Evolutionary conservation across 2,797 vertebrate genomes (phyloP).

Genomic region (Manis pentadactyla): DNA sequence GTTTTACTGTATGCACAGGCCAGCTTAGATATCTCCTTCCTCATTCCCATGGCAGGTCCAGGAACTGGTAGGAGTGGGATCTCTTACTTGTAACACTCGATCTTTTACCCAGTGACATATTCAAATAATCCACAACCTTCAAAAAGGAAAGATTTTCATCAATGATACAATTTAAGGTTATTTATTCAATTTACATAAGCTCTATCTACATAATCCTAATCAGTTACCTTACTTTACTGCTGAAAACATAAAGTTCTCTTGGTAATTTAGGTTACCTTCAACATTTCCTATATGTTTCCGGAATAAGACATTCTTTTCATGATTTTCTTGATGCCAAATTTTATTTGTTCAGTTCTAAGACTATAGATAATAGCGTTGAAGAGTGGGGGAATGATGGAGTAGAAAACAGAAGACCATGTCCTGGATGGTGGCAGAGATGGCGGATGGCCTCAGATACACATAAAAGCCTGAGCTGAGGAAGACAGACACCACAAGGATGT

Average conservation of each 20-base stretch:
- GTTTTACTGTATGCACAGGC: no score
- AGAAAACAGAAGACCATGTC: not conserved
- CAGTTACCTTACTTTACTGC: not conserved
- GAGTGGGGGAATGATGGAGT: not conserved
- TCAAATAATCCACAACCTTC: not conserved
- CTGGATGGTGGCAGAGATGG: not conserved
- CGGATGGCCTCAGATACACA: not conserved
- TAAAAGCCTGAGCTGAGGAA: not conserved
- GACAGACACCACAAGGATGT: not conserved
- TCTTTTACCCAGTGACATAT: no score
- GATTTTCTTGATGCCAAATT: not conserved
- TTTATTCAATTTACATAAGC: not conserved
- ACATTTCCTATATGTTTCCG: not conserved
- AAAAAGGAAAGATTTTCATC: not conserved
- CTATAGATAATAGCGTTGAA: not conserved
- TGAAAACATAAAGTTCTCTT: no score
- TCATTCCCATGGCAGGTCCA: no score
- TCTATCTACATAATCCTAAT: not conserved
- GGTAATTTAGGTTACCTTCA: not conserved
- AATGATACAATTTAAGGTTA: not conserved
- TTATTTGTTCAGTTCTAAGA: conserved; percentile 30
- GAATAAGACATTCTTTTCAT: not conserved
- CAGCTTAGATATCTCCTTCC: no score
- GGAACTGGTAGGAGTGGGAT: no score
- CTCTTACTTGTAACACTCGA: no score